These are phyloP conservation scores for Salvator merianae DNA, from an alignment of 2,113 vertebrate genomes.

Conservation along the genomic window DNA sequence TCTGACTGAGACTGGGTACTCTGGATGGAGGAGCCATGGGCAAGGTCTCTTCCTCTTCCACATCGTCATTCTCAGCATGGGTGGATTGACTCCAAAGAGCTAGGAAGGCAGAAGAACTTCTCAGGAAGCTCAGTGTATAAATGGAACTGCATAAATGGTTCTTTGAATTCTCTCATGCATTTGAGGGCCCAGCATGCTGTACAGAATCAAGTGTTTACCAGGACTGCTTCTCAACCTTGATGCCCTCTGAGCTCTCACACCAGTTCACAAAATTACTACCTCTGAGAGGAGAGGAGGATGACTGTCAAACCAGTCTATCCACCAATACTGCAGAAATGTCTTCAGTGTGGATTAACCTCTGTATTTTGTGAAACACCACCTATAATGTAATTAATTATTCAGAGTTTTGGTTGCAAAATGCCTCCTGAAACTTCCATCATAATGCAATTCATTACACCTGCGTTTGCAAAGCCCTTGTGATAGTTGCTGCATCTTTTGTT, in stretches of 20 bases:
- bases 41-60: no score
- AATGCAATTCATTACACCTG: slow-evolving; percentile 12
- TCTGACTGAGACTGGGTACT: no score
- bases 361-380: slow-evolving; percentile 16
- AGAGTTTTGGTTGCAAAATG: slow-evolving; percentile 32
- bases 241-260: not conserved
- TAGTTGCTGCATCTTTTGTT: slow-evolving; percentile 13
- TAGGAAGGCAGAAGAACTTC: not conserved
- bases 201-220: not conserved
- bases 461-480: not conserved
- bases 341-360: not conserved
- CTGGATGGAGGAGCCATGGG: no score
- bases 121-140: not conserved
- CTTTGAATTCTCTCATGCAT: not conserved
- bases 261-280: not conserved
- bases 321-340: not conserved
- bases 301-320: not conserved
- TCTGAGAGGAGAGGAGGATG: not conserved
- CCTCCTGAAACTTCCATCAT: slow-evolving; percentile 12
- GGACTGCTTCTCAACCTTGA: not conserved
- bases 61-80: not conserved
- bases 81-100: not conserved
- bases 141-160: not conserved
- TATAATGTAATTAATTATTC: slow-evolving; percentile 35
- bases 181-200: not conserved